phyloP scores from a whole-genome alignment of 2,113 vertebrate genomes.

The Urocolius indicus region DNA sequence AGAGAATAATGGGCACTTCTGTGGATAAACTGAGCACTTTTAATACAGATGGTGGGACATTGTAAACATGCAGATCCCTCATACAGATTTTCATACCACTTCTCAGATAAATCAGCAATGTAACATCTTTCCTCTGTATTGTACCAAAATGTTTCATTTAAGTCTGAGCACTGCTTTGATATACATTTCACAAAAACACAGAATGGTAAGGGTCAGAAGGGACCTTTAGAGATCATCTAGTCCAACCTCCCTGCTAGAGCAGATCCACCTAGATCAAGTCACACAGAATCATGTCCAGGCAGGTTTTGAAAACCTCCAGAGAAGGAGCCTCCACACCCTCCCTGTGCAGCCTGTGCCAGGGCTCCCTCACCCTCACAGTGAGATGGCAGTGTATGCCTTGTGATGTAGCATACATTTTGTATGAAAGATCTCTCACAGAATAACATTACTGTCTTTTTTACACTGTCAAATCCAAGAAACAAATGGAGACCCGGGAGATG shows the following conservation, averaged over 20 bases:
- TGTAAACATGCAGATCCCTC: not conserved
- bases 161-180: not conserved
- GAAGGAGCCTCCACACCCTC: too few species aligned
- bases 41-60: not conserved
- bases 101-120: not conserved
- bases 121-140: not conserved
- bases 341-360: too few species aligned
- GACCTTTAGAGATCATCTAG: too few species aligned
- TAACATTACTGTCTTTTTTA: not conserved
- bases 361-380: too few species aligned
- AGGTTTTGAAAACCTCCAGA: too few species aligned
- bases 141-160: conserved; percentile 9
- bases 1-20: not conserved
- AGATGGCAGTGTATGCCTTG: too few species aligned
- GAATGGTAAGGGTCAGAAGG: too few species aligned
- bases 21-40: not conserved
- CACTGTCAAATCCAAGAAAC: not conserved
- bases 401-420: not conserved
- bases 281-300: too few species aligned
- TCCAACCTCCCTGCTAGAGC: too few species aligned
- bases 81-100: not conserved
- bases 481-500: not conserved
- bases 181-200: not conserved
- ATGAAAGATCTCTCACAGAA: not conserved
- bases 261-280: too few species aligned